phyloP scores from a whole-genome alignment of 2,113 vertebrate genomes.

The Hippocampus zosterae region DNA sequence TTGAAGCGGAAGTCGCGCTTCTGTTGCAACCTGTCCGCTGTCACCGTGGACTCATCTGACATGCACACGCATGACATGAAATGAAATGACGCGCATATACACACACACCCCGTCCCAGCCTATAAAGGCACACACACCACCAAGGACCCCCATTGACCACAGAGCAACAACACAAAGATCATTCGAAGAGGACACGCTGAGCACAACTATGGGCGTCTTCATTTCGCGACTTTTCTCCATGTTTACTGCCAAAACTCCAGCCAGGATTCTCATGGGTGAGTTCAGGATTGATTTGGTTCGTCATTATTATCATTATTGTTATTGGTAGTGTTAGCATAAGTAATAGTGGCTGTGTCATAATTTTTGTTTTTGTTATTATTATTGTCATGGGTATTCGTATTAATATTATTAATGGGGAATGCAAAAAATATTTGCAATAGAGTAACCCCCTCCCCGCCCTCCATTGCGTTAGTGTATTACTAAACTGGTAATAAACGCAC shows the following conservation, averaged over 20 bases:
- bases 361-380: too few species aligned
- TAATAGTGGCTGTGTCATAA: too few species aligned
- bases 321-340: not conserved
- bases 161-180: not conserved
- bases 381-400: too few species aligned
- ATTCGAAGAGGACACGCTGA: not conserved
- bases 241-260: constrained; percentile 5
- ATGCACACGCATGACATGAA: not conserved
- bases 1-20: not conserved
- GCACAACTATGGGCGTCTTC: not conserved
- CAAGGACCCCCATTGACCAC: not conserved
- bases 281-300: not conserved
- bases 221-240: constrained; percentile 3
- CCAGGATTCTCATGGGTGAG: constrained; percentile 13
- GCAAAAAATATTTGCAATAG: too few species aligned
- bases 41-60: not conserved
- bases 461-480: too few species aligned
- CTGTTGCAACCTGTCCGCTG: not conserved
- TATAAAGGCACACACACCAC: not conserved
- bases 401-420: too few species aligned
- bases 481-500: too few species aligned
- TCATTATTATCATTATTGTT: not conserved
- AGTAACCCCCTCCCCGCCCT: too few species aligned
- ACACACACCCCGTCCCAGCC: not conserved
- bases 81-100: too few species aligned